phyloP scores from a whole-genome alignment of 2,113 vertebrate genomes.

The Sclerurus mexicanus region DNA sequence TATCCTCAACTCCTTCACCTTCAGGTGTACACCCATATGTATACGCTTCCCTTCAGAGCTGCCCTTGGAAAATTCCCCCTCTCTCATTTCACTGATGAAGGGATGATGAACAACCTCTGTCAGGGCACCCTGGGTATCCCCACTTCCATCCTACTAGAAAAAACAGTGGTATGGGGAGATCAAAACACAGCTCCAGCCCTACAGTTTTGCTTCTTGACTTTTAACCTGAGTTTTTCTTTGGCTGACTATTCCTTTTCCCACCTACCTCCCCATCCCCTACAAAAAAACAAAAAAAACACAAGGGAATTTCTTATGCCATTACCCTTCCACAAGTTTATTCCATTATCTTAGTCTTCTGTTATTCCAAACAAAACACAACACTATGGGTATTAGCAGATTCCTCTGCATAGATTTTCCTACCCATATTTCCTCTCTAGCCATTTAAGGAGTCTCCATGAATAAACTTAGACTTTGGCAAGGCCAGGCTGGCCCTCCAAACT shows the following conservation, averaged over 20 bases:
- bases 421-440: background rate
- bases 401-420: background rate
- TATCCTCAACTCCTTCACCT: background rate
- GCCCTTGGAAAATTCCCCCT: background rate
- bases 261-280: too few relatives aligned
- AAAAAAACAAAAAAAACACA: background rate
- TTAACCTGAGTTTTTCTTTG: background rate
- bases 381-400: background rate
- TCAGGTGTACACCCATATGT: rapidly evolving
- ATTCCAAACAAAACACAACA: background rate
- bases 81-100: background rate
- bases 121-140: background rate
- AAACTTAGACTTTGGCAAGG: background rate
- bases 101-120: background rate
- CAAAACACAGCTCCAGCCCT: rapidly evolving
- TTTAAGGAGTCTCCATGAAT: background rate
- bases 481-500: background rate
- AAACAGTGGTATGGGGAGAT: background rate
- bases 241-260: background rate
- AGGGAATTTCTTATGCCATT: background rate
- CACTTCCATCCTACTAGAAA: background rate
- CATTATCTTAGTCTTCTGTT: background rate
- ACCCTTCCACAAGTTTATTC: background rate
- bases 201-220: background rate
- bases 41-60: background rate